Conservation (phyloP, 1,140 invertebrate species). For the Drosophila virilis region DNA sequence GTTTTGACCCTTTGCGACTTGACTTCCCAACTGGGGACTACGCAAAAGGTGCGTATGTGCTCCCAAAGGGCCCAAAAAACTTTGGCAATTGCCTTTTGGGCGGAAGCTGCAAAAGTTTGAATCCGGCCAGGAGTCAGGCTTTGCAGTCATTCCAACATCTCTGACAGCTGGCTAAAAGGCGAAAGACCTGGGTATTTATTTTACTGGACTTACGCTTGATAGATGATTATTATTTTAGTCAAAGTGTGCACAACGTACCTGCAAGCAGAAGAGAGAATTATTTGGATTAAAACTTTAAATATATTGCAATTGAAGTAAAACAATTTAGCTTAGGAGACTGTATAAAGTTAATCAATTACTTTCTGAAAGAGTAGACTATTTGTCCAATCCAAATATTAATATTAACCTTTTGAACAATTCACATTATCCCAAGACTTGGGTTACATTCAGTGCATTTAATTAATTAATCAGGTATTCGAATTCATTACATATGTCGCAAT, state of each 20-base stretch:
- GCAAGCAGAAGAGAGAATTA: constrained; percentile 26
- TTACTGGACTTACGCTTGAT: constrained; percentile 36
- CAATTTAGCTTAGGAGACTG: neutral
- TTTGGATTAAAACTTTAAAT: neutral
- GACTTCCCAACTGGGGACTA: constrained; percentile 4
- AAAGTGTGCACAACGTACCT: constrained; percentile 36
- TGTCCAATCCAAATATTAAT: too few species aligned
- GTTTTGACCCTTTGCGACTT: constrained; percentile 51
- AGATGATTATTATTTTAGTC: constrained; percentile 22
- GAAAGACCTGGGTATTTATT: constrained; percentile 7
- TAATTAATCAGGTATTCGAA: too few species aligned
- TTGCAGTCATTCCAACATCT: constrained; percentile 10
- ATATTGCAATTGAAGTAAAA: neutral
- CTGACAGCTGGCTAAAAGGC: constrained; percentile 33
- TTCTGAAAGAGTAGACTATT: too few species aligned
- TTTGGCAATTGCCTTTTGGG: constrained; percentile 66
- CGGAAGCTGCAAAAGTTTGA: constrained; percentile 49
- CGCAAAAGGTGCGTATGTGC: constrained; percentile 21
- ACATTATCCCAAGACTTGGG: too few species aligned
- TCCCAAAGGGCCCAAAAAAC: constrained; percentile 40
- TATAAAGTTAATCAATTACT: too few species aligned
- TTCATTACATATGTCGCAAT: too few species aligned
- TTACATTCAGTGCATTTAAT: too few species aligned
- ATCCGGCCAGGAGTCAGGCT: neutral
- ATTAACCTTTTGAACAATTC: too few species aligned